Evolutionary conservation across 2,113 vertebrate genomes (phyloP), one percentile per base, ranked within the genome.

Genomic region (Centrocercus urophasianus): DNA sequence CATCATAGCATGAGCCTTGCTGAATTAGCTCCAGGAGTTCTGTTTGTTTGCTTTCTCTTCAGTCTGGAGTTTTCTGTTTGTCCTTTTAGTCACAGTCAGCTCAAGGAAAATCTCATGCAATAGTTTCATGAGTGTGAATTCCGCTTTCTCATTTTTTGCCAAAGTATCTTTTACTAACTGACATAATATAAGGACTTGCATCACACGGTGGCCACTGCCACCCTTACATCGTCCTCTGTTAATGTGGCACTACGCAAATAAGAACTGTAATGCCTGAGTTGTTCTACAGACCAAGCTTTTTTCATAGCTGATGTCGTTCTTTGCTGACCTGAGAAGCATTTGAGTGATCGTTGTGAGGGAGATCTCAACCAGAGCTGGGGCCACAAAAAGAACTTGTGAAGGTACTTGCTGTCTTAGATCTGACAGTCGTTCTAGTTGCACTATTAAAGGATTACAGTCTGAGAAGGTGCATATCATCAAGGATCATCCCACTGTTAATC

Each of bases 1-100:
- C 48, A 22, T 60, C 70, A 48, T 71, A 80, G 67, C 0, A 1
- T 91, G 87, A 43, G 34, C 36, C 42, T 9, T 6, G 27, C 16
- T 76, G 93, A 84, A 14, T 63, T 27, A 18, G 11, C 47, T 64
- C 85, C 95, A 93, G 73, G 52, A 8, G 21, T 61, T 80, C 38
- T 69, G 48, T 86, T 88, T 86, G 56, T 93, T 95, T 83, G 40
- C 54, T 13, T 22, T 75, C 50, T 8, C 63, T 27, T 30, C n/a
- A 18, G 1, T 5, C 60, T 12, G n/a, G 34, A 4, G 52, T 65
- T 60, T 10, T 89, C 47, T 2, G 12, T 76, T 78, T 71, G 66
- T 90, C 54, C 80, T 79, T 54, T 63, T 66, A 18, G 4, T 27
- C 30, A 1, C 7, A 47, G 57, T 17, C 61, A 56, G 18, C 69